phyloP scores from a whole-genome alignment of 2,888 invertebrate species.

The Eristalis arbustorum region DNA sequence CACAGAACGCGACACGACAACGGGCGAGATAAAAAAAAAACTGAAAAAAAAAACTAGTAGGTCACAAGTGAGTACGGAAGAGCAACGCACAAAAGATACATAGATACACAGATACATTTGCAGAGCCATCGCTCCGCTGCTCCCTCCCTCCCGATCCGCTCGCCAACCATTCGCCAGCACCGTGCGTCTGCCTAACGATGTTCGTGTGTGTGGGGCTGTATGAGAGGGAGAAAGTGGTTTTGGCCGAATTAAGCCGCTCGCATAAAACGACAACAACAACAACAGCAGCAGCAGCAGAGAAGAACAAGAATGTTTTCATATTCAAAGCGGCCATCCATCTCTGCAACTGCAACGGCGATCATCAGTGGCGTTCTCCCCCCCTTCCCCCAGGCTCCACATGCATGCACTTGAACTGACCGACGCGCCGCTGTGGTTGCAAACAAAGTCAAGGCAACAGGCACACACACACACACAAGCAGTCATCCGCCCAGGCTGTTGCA shows the following conservation, averaged over 20 bases:
- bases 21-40: neutral
- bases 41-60: neutral
- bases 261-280: too few relatives aligned
- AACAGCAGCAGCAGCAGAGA: too few relatives aligned
- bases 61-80: neutral
- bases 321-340: too few relatives aligned
- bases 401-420: slow-evolving; percentile 54
- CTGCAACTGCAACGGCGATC: too few relatives aligned
- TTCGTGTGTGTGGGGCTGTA: neutral
- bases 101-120: neutral
- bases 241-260: slow-evolving; percentile 33
- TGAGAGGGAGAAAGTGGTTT: slow-evolving; percentile 44
- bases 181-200: neutral
- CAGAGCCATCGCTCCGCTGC: neutral
- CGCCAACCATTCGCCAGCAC: too few relatives aligned
- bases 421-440: slow-evolving; percentile 9
- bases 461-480: neutral
- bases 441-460: slow-evolving; percentile 51
- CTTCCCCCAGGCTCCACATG: neutral
- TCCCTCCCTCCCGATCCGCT: too few relatives aligned
- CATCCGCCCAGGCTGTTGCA: neutral
- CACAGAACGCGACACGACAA: slow-evolving; percentile 21
- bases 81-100: neutral
- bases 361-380: too few relatives aligned
- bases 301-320: too few relatives aligned